These are phyloP conservation scores for Clamator glandarius DNA, from an alignment of 2,797 vertebrate genomes.

Conservation along the genomic window DNA sequence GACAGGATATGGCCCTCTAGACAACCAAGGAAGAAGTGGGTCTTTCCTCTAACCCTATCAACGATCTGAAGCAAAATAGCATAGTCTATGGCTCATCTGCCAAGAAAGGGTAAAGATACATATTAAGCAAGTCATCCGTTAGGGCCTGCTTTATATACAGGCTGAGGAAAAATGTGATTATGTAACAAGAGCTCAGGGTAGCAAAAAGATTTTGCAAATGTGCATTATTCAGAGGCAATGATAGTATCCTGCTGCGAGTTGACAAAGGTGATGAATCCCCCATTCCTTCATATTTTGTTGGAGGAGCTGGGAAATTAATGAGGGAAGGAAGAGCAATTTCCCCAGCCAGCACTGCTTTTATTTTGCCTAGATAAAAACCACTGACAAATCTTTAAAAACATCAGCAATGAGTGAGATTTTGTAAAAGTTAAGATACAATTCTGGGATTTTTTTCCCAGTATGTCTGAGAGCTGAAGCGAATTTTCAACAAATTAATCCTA, in stretches of 20 bases:
- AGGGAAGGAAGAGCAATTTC: background rate
- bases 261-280: background rate
- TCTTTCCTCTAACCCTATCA: background rate
- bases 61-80: background rate
- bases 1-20: slow-evolving; percentile 44
- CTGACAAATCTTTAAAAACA: background rate
- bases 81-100: background rate
- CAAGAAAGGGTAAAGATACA: background rate
- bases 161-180: background rate
- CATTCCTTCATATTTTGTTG: background rate
- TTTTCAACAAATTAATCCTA: background rate
- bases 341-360: background rate
- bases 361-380: background rate
- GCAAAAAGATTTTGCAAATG: background rate
- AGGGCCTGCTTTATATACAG: background rate
- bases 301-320: background rate
- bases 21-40: background rate
- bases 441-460: background rate
- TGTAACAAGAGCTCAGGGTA: background rate
- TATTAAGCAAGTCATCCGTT: background rate
- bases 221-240: background rate
- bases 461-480: background rate
- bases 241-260: background rate
- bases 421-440: background rate
- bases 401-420: background rate